phyloP scores from a whole-genome alignment of 2,888 invertebrate species.

The Sphaerophoria rueppellii region DNA sequence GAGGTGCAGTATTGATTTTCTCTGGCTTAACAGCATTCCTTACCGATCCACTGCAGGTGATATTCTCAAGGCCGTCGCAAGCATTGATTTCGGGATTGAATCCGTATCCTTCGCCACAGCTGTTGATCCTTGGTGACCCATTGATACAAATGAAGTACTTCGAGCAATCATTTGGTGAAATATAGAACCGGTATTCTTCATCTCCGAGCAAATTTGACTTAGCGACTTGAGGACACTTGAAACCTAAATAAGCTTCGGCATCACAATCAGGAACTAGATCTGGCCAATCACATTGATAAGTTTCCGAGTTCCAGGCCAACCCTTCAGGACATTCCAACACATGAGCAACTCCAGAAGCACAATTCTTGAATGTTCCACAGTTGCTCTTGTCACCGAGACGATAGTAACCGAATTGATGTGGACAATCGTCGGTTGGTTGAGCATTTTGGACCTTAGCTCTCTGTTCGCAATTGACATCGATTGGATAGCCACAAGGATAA shows the following conservation, averaged over 20 bases:
- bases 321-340: slow-evolving; percentile 92
- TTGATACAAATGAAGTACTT: slow-evolving; percentile 91
- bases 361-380: slow-evolving; percentile 92
- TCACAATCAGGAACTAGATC: slow-evolving; percentile 92
- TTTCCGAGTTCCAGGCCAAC: slow-evolving; percentile 88
- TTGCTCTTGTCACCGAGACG: slow-evolving; percentile 86
- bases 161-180: slow-evolving; percentile 87
- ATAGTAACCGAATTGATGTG: slow-evolving; percentile 92
- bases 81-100: slow-evolving; percentile 88
- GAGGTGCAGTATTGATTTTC: slow-evolving; percentile 31
- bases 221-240: slow-evolving; percentile 88
- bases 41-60: slow-evolving; percentile 85
- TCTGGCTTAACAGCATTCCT: slow-evolving; percentile 43
- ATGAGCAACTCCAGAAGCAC: slow-evolving; percentile 89
- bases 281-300: slow-evolving; percentile 93
- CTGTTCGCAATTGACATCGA: slow-evolving; percentile 89
- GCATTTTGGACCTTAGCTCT: slow-evolving; percentile 85
- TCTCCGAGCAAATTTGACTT: slow-evolving; percentile 81
- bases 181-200: slow-evolving; percentile 82
- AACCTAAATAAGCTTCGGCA: slow-evolving; percentile 90
- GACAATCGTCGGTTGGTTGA: slow-evolving; percentile 89
- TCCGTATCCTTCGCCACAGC: slow-evolving; percentile 89
- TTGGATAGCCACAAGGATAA: slow-evolving; percentile 93
- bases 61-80: slow-evolving; percentile 91
- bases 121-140: slow-evolving; percentile 88